phyloP scores from a whole-genome alignment of 2,888 invertebrate species.

The Dolomedes plantarius region DNA sequence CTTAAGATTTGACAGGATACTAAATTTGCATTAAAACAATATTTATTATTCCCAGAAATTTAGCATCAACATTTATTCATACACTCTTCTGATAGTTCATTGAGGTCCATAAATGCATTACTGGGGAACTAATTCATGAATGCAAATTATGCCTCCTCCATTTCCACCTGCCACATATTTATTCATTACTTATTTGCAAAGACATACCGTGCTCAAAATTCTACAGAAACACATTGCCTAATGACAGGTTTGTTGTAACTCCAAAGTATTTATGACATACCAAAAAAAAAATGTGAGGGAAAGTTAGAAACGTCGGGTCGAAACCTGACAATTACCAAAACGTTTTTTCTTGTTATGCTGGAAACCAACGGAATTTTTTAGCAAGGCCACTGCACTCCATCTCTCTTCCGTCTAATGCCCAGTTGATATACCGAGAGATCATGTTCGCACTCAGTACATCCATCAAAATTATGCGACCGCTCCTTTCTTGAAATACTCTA shows the following conservation, averaged over 20 bases:
- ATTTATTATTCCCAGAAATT: too few species aligned
- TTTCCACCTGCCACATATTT: neutral
- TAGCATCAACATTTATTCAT: too few species aligned
- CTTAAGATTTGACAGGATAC: too few species aligned
- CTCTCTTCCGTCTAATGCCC: neutral
- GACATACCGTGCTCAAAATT: neutral
- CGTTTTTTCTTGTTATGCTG: neutral
- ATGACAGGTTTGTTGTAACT: neutral
- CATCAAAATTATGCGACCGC: conserved; percentile 60
- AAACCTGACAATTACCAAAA: conserved; percentile 1
- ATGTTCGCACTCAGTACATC: conserved; percentile 15
- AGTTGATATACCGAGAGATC: neutral
- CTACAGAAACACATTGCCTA: neutral
- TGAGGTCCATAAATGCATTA: neutral
- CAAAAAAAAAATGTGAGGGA: neutral
- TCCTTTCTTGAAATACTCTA: conserved; percentile 13
- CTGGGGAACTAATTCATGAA: neutral
- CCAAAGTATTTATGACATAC: neutral
- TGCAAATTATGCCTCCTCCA: neutral
- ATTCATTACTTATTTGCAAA: neutral
- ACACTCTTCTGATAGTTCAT: neutral
- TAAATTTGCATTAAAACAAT: too few species aligned
- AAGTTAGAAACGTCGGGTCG: neutral
- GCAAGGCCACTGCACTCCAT: neutral
- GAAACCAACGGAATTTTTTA: neutral